A percentile compares a stretch with the other conserved stretches of the same genome.
Conservation (phyloP, 2,888 invertebrate species). For the Limnephilus lunatus region DNA sequence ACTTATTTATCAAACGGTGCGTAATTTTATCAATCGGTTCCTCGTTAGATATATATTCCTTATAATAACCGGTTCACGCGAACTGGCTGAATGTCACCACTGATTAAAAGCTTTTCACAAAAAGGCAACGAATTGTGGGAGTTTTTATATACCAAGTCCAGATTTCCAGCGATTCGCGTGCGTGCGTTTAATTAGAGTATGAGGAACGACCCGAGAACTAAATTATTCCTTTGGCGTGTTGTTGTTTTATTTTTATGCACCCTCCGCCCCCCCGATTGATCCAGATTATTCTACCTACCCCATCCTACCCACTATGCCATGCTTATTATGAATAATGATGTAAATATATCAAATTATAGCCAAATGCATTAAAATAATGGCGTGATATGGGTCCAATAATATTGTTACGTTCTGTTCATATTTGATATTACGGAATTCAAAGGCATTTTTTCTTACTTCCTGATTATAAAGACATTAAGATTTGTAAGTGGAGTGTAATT, state of each 20-base stretch:
- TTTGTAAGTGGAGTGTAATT: not conserved
- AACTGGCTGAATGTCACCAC: not conserved
- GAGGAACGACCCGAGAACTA: conserved; percentile 59
- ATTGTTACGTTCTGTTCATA: not conserved
- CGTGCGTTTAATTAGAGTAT: conserved; percentile 64
- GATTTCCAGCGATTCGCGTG: conserved; percentile 60
- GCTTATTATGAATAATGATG: conserved; percentile 20
- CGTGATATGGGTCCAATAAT: not conserved
- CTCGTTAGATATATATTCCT: not conserved
- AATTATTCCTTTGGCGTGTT: conserved; percentile 49
- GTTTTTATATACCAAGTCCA: not conserved
- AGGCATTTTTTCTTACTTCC: not conserved
- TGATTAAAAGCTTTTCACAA: conserved; percentile 5
- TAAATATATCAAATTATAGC: conserved; percentile 20
- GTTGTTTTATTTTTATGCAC: conserved; percentile 54
- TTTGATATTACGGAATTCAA: not conserved
- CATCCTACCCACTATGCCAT: not conserved
- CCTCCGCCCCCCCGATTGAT: not conserved
- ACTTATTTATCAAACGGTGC: too few relatives aligned
- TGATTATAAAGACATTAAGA: not conserved
- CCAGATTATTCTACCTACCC: conserved; percentile 5
- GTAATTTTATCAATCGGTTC: too few relatives aligned
- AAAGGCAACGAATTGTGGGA: not conserved
- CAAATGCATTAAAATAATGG: conserved; percentile 11
- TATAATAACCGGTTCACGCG: not conserved